Percentiles rank a stretch among this genome's conserved stretches.
Conservation (phyloP, 2,113 vertebrate species). For the Motacilla alba region DNA sequence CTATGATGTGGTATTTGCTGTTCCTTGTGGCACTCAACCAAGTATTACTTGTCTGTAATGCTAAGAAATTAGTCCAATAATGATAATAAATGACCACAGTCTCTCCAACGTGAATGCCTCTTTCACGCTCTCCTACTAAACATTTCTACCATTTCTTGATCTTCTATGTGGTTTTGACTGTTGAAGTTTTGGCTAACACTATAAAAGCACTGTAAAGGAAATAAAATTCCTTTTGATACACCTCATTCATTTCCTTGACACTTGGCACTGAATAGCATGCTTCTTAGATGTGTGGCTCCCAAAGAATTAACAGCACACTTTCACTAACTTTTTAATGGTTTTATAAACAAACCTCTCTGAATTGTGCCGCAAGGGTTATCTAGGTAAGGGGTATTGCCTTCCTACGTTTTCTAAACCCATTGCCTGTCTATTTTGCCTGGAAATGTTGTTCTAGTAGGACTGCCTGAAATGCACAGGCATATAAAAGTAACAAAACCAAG, state of each 20-base stretch:
- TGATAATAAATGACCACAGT: conserved; percentile 25
- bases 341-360: neutral
- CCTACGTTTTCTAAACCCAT: rapidly evolving
- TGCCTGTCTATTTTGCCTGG: neutral
- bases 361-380: neutral
- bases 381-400: neutral
- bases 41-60: conserved; percentile 20
- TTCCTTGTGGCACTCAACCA: conserved; percentile 44
- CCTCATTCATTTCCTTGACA: conserved; percentile 42
- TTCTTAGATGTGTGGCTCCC: neutral
- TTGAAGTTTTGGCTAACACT: neutral
- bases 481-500: neutral
- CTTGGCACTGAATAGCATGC: neutral
- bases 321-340: neutral
- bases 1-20: conserved; percentile 69
- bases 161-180: conserved; percentile 38
- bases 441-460: neutral
- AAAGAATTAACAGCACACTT: neutral
- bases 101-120: conserved; percentile 24
- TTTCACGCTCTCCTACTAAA: conserved; percentile 25
- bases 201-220: conserved; percentile 13
- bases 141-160: conserved; percentile 28
- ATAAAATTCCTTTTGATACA: conserved; percentile 47
- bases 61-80: conserved; percentile 34
- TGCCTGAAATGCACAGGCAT: neutral